A percentile compares a stretch with the other conserved stretches of the same genome.
Conservation (phyloP, 2,888 invertebrate species). For the Silvanus unidentatus region DNA sequence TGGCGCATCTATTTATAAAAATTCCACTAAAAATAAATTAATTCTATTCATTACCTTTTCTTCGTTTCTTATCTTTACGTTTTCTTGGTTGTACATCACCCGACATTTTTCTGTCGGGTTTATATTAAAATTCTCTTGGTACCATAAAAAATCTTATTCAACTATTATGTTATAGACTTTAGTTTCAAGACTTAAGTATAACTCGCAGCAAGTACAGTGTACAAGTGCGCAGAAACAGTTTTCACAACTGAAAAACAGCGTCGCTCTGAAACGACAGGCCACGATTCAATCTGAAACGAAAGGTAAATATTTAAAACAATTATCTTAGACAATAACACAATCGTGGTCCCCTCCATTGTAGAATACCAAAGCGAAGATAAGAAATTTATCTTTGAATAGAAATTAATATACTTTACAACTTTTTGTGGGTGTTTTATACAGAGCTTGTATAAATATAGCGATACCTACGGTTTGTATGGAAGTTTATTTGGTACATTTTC, state of each 20-base stretch:
- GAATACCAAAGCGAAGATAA: too few species aligned
- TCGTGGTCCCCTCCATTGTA: too few species aligned
- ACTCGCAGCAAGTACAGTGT: neutral
- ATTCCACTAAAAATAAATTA: constrained; percentile 28
- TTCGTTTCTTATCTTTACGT: constrained; percentile 76
- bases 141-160: constrained; percentile 21
- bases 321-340: too few species aligned
- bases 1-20: constrained; percentile 14
- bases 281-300: too few species aligned
- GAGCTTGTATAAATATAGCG: constrained; percentile 10
- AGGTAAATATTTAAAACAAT: too few species aligned
- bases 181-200: constrained; percentile 12
- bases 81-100: constrained; percentile 82
- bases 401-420: too few species aligned
- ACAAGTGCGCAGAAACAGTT: too few species aligned
- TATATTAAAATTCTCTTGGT: constrained; percentile 18
- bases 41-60: constrained; percentile 60
- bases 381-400: too few species aligned
- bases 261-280: too few species aligned
- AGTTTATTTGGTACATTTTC: constrained; percentile 3
- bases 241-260: too few species aligned
- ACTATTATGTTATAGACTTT: constrained; percentile 7
- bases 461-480: constrained; percentile 9
- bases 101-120: constrained; percentile 59
- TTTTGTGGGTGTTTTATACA: too few species aligned